These are phyloP conservation scores for Sebastes cheni DNA, from an alignment of 2,797 vertebrate species.

Conservation along the genomic window DNA sequence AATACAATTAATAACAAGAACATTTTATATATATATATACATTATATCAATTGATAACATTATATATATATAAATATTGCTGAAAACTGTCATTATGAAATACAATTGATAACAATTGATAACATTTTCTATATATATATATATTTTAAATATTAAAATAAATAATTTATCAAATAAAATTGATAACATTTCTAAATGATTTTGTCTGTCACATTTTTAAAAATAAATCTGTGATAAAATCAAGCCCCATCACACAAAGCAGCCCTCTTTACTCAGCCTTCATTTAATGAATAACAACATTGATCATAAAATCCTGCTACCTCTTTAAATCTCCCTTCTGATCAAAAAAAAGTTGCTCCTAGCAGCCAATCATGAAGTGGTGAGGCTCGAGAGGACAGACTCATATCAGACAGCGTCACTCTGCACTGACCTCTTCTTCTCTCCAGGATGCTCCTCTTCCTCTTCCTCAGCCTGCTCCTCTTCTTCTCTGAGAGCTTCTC, in stretches of 20 bases:
- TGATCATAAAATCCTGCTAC: conserved; percentile 24
- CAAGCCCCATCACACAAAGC: neutral
- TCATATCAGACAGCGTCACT: conserved; percentile 80
- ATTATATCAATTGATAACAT: no score
- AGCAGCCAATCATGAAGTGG: conserved; percentile 88
- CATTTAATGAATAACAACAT: neutral
- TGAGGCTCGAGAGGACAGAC: conserved; percentile 80
- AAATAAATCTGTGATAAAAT: neutral
- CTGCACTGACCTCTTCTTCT: conserved; percentile 17
- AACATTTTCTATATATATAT: no score
- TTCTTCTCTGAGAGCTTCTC: conserved; percentile 79
- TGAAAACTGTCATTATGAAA: neutral
- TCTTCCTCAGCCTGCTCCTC: conserved; percentile 82
- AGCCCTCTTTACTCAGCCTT: neutral
- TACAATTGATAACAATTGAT: neutral
- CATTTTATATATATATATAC: no score
- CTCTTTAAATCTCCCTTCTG: conserved; percentile 63
- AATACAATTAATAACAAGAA: no score
- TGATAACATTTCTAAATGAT: neutral
- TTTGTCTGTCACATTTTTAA: neutral
- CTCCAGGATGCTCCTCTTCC: conserved; percentile 84
- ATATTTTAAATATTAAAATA: no score
- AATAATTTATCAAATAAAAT: no score
- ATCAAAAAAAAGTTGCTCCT: conserved; percentile 12
- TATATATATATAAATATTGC: no score